Base-by-base conservation (phyloP, 2,113 vertebrate genomes). In the Chaetodon trifascialis region DNA sequence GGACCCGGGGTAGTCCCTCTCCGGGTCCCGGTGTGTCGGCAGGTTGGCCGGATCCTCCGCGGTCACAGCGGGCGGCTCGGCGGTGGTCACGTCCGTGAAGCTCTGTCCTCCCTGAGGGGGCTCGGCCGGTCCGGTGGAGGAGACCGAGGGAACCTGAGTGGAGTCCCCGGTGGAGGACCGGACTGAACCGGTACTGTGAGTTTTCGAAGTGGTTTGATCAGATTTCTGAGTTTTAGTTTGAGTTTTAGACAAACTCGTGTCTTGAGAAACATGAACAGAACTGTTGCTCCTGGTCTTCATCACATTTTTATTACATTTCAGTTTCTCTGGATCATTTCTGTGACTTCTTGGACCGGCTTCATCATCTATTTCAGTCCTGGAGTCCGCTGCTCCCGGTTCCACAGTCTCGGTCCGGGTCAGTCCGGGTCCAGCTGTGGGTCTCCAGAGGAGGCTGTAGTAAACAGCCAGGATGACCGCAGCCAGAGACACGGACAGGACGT, bases 391-490 rank as follows among this genome's bases (percentile, higher is more conserved):
- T 42, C 40, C 40, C 9, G 40, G 40, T 42, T 42, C 40, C n/a
- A 5, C 9, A 11, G 58, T n/a, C 42, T 38, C 52, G 36, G 55
- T 68, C 19, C 70, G 6, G 73, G 36, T 62, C 65, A 5, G 38
- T 56, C 64, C 79, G 14, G 75, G 59, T 73, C 63, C 62, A 0
- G 81, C 2, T 11, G 95, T 94, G 46, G 97, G 97, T 88, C 95
- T 96, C 97, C 97, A 98, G 86, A 98, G 95, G 86, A 98, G 93
- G 87, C 97, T 96, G 94, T 98, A 98, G 88, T 98, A 98, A 80
- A 97, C 94, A 62, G 97, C 97, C 85, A 98, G 95, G 66, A 97
- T 92, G 89, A 96, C 97, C 79, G 97, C 97, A 40, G 96, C 97
- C 92, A 98, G 91, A 12, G 97, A 97, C 87, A 98, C 97, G 58